Evolutionary conservation across 1,140 invertebrate genomes (phyloP), one percentile per base, ranked within the genome.

Genomic region (Drosophila prosaltans): DNA sequence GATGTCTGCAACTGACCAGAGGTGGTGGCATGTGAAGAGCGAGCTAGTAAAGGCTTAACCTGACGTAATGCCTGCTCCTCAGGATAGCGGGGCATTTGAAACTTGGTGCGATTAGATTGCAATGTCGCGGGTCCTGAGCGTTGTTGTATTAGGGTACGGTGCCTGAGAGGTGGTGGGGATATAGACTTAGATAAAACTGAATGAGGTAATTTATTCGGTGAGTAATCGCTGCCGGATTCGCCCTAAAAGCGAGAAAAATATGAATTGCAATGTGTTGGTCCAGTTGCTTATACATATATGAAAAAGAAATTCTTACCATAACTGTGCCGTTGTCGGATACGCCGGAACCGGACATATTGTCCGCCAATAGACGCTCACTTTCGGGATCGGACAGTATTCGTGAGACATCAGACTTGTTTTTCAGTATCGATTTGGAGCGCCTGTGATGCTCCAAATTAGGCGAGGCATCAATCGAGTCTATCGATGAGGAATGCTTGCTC

Each of bases 381-480:
- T 97, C 96, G 28, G 96, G 96, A 91, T 95, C 94, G 58, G 93
- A 92, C 77, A 92, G 91, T 60, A 91, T 78, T 69, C 91, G 72
- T 64, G 89, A 82, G 76, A 92, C 93, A 80, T 96, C 95, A 43
- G 95, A 95, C 91, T 94, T 94, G 80, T 95, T 95, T 93, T 96
- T 97, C 78, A 97, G 92, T 86, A 97, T 97, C 68, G 96, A 97
- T 92, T 96, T 97, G 57, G 95, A 96, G 80, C 94, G 93, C 39
- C 94, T 93, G 72, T 94, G 95, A 67, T 93, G 93, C 90, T 95
- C 95, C 76, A 94, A 92, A 90, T 94, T 95, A 39, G 94, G 94
- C 83, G 94, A 94, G 26, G 93, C 93, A 92, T 96, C 95, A 81
- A 96, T 95, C 55, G 95, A 96, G 77, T 96, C 95, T 45, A 94